A percentile compares a stretch with the other conserved stretches of the same genome.
These are phyloP conservation scores for Anagyrus pseudococci DNA, from an alignment of 2,888 invertebrate genomes.

Conservation along the genomic window DNA sequence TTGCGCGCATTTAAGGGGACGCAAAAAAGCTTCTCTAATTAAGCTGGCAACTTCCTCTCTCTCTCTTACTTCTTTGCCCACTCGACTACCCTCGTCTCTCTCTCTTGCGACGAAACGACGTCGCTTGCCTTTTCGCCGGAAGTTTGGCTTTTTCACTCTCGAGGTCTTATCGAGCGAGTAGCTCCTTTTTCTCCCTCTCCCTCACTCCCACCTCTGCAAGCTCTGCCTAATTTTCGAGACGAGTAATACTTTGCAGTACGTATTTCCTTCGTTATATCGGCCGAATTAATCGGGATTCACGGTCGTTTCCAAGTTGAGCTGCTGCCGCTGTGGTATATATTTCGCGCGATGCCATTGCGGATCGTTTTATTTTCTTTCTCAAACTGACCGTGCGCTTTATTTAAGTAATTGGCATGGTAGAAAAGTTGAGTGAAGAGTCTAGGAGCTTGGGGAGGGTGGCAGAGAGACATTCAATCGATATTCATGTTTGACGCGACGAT, in stretches of 20 bases:
- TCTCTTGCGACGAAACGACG: conserved; percentile 42
- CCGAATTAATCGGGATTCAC: conserved; percentile 36
- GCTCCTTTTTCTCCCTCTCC: not conserved
- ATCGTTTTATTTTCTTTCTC: conserved; percentile 22
- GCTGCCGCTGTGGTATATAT: no score
- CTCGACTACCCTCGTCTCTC: no score
- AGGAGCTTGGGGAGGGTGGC: not conserved
- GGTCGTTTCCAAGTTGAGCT: no score
- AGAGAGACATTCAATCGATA: not conserved
- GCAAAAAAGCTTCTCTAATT: conserved; percentile 59
- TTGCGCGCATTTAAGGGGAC: conserved; percentile 56
- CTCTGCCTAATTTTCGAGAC: conserved; percentile 38
- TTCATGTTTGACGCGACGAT: no score
- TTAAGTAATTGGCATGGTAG: conserved; percentile 11
- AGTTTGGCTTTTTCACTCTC: conserved; percentile 42
- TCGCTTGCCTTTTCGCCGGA: conserved; percentile 51
- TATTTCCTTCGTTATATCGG: conserved; percentile 32
- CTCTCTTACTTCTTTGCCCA: no score
- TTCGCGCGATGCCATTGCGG: conserved; percentile 4
- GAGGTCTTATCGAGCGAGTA: conserved; percentile 32
- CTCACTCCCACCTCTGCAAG: conserved; percentile 2
- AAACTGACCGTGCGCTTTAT: conserved; percentile 24
- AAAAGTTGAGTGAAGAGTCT: not conserved
- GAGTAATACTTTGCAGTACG: conserved; percentile 34
- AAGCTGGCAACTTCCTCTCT: conserved; percentile 45